A percentile compares a stretch with the other conserved stretches of the same genome.
Evolutionary conservation across 2,888 invertebrate species (phyloP).

Genomic region (Lasioglossum leucozonium): DNA sequence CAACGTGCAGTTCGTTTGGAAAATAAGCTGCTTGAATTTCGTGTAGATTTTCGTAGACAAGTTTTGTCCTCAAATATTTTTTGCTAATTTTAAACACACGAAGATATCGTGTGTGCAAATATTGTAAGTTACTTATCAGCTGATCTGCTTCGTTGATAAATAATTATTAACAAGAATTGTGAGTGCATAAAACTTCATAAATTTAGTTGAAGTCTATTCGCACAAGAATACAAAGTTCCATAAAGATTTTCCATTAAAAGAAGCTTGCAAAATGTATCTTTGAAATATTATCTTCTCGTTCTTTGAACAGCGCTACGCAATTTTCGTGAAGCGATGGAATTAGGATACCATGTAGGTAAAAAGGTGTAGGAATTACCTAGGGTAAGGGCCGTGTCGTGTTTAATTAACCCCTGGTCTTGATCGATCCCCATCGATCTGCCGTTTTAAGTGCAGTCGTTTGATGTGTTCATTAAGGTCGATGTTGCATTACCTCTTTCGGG

Average conservation of each 20-base stretch:
- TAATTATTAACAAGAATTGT: background rate
- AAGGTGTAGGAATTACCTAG: background rate
- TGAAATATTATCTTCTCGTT: background rate
- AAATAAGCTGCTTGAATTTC: background rate
- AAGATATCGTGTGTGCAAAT: background rate
- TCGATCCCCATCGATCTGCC: slow-evolving; percentile 33
- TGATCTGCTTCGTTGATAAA: background rate
- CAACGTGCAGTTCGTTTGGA: background rate
- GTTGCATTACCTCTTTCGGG: slow-evolving; percentile 49
- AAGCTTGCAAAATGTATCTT: background rate
- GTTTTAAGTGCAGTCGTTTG: slow-evolving; percentile 36
- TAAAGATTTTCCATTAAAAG: background rate
- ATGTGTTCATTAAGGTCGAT: slow-evolving; percentile 50
- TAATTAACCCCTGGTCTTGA: slow-evolving; percentile 35
- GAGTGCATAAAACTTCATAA: background rate
- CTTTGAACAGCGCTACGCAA: background rate
- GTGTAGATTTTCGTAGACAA: background rate
- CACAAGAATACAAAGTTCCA: background rate
- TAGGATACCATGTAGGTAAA: background rate
- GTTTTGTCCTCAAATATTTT: background rate
- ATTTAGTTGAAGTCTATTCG: background rate
- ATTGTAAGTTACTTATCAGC: background rate
- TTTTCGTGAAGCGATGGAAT: background rate
- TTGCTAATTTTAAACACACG: background rate
- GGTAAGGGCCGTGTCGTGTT: slow-evolving; percentile 23